Conservation (phyloP, 2,888 invertebrate genomes). For the Hipparchia sbordonii region DNA sequence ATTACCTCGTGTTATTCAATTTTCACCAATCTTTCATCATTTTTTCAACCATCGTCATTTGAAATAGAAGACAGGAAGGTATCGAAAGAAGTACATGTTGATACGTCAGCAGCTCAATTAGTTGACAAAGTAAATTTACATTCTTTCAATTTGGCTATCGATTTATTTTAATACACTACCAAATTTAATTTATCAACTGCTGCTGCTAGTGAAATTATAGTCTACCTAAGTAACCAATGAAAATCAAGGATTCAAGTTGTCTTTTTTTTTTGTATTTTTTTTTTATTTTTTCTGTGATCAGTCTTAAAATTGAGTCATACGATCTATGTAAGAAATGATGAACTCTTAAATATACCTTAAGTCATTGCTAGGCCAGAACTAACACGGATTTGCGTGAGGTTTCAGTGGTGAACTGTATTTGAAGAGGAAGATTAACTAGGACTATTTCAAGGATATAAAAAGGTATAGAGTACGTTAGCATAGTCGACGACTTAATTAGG, state of each 20-base stretch:
- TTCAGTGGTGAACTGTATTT: conserved; percentile 49
- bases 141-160: conserved; percentile 67
- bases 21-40: conserved; percentile 57
- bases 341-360: conserved; percentile 71
- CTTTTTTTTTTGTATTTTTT: conserved; percentile 50
- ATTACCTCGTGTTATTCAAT: conserved; percentile 57
- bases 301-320: conserved; percentile 84
- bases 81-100: conserved; percentile 62
- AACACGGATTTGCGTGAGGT: conserved; percentile 57
- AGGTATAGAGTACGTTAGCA: conserved; percentile 51
- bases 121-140: conserved; percentile 52
- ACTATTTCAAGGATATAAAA: conserved; percentile 56
- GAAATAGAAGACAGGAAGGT: conserved; percentile 72
- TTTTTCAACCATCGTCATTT: conserved; percentile 64
- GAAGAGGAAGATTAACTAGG: conserved; percentile 48
- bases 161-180: conserved; percentile 54
- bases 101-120: conserved; percentile 47
- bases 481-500: conserved; percentile 56
- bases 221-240: conserved; percentile 52
- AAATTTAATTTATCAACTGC: conserved; percentile 53
- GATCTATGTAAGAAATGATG: conserved; percentile 80
- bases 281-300: conserved; percentile 76
- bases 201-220: conserved; percentile 50
- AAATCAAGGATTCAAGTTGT: conserved; percentile 56
- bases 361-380: conserved; percentile 75